phyloP scores from a whole-genome alignment of 1,140 invertebrate species.

The Meloidogyne chitwoodi region DNA sequence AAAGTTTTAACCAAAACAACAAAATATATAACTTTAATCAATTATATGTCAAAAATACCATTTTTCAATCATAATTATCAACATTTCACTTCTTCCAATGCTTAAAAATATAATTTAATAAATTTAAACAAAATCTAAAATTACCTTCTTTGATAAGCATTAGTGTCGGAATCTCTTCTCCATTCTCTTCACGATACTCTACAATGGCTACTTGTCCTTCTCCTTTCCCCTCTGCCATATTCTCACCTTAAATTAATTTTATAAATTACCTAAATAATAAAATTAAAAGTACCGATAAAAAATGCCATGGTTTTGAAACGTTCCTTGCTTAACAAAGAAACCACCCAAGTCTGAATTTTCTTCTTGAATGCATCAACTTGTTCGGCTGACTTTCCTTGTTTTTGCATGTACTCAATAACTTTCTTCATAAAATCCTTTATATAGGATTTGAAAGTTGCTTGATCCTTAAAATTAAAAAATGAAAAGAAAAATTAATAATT shows the following conservation, averaged over 20 bases:
- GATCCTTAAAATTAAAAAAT: slow-evolving; percentile 30
- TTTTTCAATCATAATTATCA: background rate
- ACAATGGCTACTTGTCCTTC: slow-evolving; percentile 80
- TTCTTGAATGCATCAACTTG: slow-evolving; percentile 94
- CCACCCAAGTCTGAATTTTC: slow-evolving; percentile 74
- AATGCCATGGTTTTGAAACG: slow-evolving; percentile 85
- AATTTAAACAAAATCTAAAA: slow-evolving; percentile 66
- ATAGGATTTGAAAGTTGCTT: slow-evolving; percentile 76
- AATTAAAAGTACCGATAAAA: slow-evolving; percentile 70
- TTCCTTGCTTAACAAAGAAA: slow-evolving; percentile 51
- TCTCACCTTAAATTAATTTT: slow-evolving; percentile 70
- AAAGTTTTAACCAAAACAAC: background rate
- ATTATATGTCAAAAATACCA: background rate
- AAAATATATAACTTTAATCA: background rate
- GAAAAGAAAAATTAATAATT: background rate
- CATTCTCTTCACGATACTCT: slow-evolving; percentile 82
- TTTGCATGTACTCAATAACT: slow-evolving; percentile 62
- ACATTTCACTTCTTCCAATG: background rate
- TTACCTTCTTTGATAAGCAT: slow-evolving; percentile 94
- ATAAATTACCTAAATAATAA: slow-evolving; percentile 18
- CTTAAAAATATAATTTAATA: background rate
- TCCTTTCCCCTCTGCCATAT: slow-evolving; percentile 76
- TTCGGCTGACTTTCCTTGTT: slow-evolving; percentile 81
- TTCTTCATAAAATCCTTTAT: slow-evolving; percentile 93
- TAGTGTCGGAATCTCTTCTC: slow-evolving; percentile 77